phyloP scores from a whole-genome alignment of 2,888 invertebrate genomes.

The Drosophila recens region DNA sequence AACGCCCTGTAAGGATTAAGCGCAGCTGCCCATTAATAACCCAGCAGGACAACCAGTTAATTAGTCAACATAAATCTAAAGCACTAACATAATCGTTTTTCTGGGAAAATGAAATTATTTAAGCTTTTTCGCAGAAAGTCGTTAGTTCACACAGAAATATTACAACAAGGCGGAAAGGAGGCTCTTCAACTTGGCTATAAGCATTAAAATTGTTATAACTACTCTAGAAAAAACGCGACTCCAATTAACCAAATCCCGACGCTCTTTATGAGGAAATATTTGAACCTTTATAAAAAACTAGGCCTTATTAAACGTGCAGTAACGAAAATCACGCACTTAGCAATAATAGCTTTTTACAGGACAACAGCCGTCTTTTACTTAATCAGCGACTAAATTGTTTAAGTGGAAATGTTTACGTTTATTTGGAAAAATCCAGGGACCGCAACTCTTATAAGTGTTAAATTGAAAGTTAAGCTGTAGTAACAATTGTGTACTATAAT shows the following conservation, averaged over 20 bases:
- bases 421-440: too few species aligned
- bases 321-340: too few species aligned
- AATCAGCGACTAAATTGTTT: background rate
- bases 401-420: too few species aligned
- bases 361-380: background rate
- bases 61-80: background rate
- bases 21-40: background rate
- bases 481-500: too few species aligned
- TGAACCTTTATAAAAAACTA: too few species aligned
- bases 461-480: too few species aligned
- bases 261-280: too few species aligned
- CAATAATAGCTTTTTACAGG: too few species aligned
- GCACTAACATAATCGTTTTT: background rate
- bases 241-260: too few species aligned
- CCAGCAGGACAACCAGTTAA: background rate
- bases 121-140: background rate
- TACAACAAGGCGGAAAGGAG: background rate
- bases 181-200: background rate
- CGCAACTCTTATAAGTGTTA: too few species aligned
- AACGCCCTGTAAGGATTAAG: slow-evolving; percentile 59
- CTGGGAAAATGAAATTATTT: background rate
- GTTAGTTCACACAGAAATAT: background rate
- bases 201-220: background rate
- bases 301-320: too few species aligned
- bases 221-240: too few species aligned